phyloP scores from a whole-genome alignment of 1,140 invertebrate genomes.

The Ceratitis capitata region DNA sequence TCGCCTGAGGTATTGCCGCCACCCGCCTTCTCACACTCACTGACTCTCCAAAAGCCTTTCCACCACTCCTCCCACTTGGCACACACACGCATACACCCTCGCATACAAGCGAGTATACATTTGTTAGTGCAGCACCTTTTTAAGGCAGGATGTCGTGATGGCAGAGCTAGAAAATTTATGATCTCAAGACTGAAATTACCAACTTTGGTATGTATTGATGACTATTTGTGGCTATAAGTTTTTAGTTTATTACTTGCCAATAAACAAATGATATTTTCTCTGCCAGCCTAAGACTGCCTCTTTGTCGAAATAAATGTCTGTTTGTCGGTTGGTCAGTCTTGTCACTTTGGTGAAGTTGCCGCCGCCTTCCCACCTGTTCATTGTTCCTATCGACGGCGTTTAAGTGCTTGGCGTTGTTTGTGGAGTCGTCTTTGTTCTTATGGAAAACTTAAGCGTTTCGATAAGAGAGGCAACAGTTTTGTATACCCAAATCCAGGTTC shows the following conservation, averaged over 20 bases:
- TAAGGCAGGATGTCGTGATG: constrained; percentile 17
- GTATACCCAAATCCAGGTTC: too few relatives aligned
- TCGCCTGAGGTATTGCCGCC: background rate
- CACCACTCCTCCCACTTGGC: background rate
- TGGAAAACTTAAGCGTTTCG: background rate
- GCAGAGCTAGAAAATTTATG: constrained; percentile 26
- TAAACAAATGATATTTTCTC: constrained; percentile 33
- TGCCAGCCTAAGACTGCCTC: background rate
- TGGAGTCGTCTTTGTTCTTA: background rate
- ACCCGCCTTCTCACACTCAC: background rate
- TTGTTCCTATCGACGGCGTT: background rate
- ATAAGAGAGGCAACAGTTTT: too few relatives aligned
- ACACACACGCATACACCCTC: background rate
- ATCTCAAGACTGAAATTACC: constrained; percentile 23
- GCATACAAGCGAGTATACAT: too few relatives aligned
- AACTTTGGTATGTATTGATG: constrained; percentile 35
- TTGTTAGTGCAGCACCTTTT: background rate
- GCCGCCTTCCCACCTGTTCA: constrained; percentile 6
- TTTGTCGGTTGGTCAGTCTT: background rate
- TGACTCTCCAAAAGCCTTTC: background rate
- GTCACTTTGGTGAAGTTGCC: too few relatives aligned
- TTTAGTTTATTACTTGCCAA: constrained; percentile 37
- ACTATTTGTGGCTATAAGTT: constrained; percentile 33
- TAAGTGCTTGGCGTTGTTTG: background rate
- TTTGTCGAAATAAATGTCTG: constrained; percentile 20